These are phyloP conservation scores for Lytechinus variegatus DNA, from an alignment of 35 echinoderm and acorn worm species.

Conservation along the genomic window DNA sequence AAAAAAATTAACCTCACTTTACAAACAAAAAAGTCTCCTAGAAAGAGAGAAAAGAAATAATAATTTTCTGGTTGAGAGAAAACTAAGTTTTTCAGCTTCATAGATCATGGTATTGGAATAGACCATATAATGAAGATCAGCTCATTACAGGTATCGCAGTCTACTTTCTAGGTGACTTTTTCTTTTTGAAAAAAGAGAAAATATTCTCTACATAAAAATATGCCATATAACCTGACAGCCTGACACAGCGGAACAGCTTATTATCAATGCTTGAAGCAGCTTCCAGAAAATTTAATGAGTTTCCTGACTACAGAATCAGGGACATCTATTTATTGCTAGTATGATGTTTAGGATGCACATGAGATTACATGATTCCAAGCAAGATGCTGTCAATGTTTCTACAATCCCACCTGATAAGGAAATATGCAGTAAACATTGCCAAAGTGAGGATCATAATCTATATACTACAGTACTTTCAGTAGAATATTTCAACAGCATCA, in stretches of 20 bases:
- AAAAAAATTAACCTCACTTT: too few relatives aligned
- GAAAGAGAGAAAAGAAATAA: too few relatives aligned
- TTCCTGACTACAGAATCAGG: conserved; percentile 26
- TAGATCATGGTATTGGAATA: neutral
- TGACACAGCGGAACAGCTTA: neutral
- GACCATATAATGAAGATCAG: neutral
- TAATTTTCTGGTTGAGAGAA: too few relatives aligned
- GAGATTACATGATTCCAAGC: neutral
- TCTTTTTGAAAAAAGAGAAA: neutral
- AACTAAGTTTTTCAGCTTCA: too few relatives aligned
- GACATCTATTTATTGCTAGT: neutral
- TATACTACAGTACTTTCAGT: neutral
- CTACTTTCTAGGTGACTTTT: neutral
- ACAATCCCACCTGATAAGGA: neutral
- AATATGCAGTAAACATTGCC: neutral
- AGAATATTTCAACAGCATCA: neutral
- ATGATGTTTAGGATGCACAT: neutral
- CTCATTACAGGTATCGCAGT: neutral
- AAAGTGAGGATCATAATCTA: neutral
- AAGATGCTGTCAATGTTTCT: neutral
- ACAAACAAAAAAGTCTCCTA: too few relatives aligned
- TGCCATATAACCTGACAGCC: neutral
- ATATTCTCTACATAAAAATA: neutral
- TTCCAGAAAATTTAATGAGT: conserved; percentile 33
- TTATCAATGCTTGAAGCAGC: conserved; percentile 30